phyloP scores from a whole-genome alignment of 2,888 invertebrate genomes.

The Philonicus albiceps region DNA sequence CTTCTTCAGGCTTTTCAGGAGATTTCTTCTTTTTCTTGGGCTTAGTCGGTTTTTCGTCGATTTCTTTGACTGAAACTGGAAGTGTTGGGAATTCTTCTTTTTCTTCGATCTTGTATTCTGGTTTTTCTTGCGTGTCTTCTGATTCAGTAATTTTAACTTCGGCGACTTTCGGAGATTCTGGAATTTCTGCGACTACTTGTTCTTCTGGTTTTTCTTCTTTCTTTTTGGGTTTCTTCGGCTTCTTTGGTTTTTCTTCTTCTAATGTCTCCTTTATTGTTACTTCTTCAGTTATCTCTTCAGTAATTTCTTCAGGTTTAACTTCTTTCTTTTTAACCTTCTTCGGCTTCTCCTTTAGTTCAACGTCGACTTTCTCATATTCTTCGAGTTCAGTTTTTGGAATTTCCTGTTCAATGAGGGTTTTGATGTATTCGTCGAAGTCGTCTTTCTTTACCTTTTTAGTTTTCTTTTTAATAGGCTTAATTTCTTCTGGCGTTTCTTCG shows the following conservation, averaged over 20 bases:
- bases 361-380: conserved; percentile 60
- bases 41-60: conserved; percentile 31
- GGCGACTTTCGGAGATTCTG: conserved; percentile 50
- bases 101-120: background rate
- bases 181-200: conserved; percentile 53
- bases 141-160: conserved; percentile 29
- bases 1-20: conserved; percentile 52
- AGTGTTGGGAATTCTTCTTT: background rate
- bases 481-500: conserved; percentile 10
- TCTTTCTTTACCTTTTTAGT: conserved; percentile 58
- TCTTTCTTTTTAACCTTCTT: conserved; percentile 59
- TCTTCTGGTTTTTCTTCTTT: conserved; percentile 57
- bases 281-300: conserved; percentile 59
- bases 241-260: conserved; percentile 63
- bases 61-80: conserved; percentile 13
- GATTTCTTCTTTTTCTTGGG: conserved; percentile 22
- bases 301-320: conserved; percentile 57
- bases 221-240: conserved; percentile 61
- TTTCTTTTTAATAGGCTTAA: conserved; percentile 49
- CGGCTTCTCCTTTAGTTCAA: conserved; percentile 56
- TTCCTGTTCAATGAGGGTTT: conserved; percentile 57
- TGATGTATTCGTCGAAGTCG: conserved; percentile 57
- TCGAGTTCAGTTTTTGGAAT: conserved; percentile 60
- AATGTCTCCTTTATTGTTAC: conserved; percentile 57
- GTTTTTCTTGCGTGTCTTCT: conserved; percentile 48